A percentile compares a stretch with the other conserved stretches of the same genome.
Conservation (phyloP, 1,140 invertebrate species). For the Brachionus sp. region DNA sequence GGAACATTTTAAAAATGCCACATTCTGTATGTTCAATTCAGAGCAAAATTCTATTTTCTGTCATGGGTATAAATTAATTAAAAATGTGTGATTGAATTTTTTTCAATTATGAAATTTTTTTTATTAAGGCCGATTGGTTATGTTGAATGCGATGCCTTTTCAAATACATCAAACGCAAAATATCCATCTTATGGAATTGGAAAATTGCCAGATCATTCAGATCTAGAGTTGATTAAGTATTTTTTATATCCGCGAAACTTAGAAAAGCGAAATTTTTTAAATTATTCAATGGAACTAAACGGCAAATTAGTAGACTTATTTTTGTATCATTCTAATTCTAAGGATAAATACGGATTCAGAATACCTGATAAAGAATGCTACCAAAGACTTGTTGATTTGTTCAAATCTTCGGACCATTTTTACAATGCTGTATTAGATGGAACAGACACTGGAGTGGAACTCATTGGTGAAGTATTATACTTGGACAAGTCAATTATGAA, state of each 20-base stretch:
- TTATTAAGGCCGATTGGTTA: not conserved
- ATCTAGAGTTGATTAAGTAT: not conserved
- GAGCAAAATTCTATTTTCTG: not conserved
- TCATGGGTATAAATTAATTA: not conserved
- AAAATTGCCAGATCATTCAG: not conserved
- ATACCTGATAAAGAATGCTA: not conserved
- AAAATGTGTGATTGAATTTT: not conserved
- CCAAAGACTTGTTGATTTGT: not conserved
- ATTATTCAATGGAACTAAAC: not conserved
- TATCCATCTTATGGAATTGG: not conserved
- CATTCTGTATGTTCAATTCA: not conserved
- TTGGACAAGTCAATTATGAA: slow-evolving; percentile 24
- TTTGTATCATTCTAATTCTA: not conserved
- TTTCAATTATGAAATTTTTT: not conserved
- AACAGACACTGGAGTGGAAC: not conserved
- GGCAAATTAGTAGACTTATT: not conserved
- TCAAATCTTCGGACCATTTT: not conserved
- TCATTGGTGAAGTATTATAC: slow-evolving; percentile 11
- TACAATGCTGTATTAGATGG: not conserved
- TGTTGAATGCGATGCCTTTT: slow-evolving; percentile 2
- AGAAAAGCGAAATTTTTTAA: slow-evolving; percentile 27
- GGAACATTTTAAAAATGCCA: not conserved
- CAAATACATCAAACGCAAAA: not conserved
- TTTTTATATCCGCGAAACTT: slow-evolving; percentile 32
- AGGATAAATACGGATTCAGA: not conserved